Conservation (phyloP, 1,140 invertebrate genomes). For the Papilio polyxenes region DNA sequence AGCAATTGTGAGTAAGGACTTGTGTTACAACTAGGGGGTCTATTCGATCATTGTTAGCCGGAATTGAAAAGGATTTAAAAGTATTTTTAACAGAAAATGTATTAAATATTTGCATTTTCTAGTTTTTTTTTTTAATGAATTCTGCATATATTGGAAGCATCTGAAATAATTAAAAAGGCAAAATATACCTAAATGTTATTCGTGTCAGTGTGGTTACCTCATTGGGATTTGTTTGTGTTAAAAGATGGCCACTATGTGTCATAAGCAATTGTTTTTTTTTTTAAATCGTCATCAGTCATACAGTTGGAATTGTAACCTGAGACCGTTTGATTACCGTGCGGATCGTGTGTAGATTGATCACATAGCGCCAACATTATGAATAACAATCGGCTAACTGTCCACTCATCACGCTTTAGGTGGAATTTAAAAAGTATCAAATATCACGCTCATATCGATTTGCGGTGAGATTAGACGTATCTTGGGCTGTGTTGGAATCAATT, state of each 20-base stretch:
- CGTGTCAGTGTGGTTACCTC: neutral
- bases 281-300: neutral
- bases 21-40: neutral
- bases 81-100: neutral
- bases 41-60: neutral
- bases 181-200: neutral
- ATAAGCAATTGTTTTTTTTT: conserved; percentile 18
- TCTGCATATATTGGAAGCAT: too few relatives aligned
- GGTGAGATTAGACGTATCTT: neutral
- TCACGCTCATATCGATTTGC: neutral
- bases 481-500: neutral
- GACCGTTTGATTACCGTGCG: neutral
- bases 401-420: neutral
- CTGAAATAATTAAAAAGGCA: too few relatives aligned
- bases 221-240: neutral
- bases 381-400: neutral
- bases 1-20: conserved; percentile 18
- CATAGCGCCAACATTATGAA: conserved; percentile 18
- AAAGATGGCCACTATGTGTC: neutral
- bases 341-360: neutral
- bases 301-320: conserved; percentile 4
- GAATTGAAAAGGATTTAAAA: conserved; percentile 18
- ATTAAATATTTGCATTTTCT: neutral
- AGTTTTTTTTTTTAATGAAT: too few relatives aligned
- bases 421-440: conserved; percentile 6